These are phyloP conservation scores for Argyra leucocephala DNA, from an alignment of 2,888 invertebrate species.

Conservation along the genomic window DNA sequence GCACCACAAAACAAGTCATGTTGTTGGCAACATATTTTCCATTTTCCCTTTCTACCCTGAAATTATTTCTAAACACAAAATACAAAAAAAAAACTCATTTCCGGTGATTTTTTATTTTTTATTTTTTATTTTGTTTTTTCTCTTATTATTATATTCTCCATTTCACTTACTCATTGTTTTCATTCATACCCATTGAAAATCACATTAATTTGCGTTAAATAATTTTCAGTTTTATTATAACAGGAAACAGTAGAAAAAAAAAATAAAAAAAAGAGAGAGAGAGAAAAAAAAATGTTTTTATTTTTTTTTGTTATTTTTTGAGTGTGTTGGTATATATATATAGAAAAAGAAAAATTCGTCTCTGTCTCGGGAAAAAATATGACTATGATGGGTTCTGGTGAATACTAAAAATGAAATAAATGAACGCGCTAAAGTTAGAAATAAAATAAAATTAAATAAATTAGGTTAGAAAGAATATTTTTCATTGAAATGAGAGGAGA, in stretches of 20 bases:
- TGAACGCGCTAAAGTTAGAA: neutral
- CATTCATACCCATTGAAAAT: neutral
- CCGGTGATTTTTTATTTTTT: neutral
- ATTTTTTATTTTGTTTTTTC: too few species aligned
- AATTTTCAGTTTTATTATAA: neutral
- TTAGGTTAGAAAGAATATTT: neutral
- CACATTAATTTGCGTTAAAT: neutral
- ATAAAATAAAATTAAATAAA: slow-evolving; percentile 1
- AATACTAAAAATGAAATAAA: neutral
- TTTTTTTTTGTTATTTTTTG: too few species aligned
- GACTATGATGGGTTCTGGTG: neutral
- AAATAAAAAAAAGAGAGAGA: neutral
- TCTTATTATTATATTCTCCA: too few species aligned
- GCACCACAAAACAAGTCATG: neutral
- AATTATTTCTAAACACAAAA: too few species aligned
- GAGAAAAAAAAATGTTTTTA: too few species aligned
- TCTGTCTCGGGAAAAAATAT: too few species aligned
- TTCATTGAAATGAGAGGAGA: neutral
- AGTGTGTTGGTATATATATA: too few species aligned
- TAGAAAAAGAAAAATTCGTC: too few species aligned
- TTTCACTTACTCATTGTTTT: neutral
- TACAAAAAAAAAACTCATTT: neutral
- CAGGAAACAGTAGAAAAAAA: neutral
- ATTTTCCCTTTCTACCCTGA: too few species aligned
- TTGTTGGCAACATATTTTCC: too few species aligned